A percentile compares a stretch with the other conserved stretches of the same genome.
These are phyloP conservation scores for Onychostruthus taczanowskii DNA, from an alignment of 2,113 vertebrate species.

Conservation along the genomic window DNA sequence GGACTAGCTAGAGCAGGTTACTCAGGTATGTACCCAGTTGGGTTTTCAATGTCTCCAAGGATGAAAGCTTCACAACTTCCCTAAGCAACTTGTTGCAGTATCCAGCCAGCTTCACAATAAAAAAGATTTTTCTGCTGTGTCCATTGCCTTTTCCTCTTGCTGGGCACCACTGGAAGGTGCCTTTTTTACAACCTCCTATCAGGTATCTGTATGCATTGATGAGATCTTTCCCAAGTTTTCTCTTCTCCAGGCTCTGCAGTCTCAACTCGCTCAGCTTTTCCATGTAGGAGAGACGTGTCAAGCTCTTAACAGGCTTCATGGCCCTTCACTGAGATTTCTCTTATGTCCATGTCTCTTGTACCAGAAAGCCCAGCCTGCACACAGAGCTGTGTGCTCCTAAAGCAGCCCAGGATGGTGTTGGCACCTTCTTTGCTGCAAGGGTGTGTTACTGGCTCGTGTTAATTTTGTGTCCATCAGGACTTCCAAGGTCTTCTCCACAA, in stretches of 20 bases:
- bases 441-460: neutral
- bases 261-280: neutral
- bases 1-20: neutral
- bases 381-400: neutral
- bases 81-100: neutral
- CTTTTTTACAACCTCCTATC: neutral
- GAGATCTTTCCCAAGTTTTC: neutral
- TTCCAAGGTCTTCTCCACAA: neutral
- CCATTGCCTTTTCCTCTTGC: neutral
- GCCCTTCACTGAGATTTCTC: neutral
- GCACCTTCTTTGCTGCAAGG: neutral
- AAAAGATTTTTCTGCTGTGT: neutral
- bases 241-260: neutral
- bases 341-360: neutral
- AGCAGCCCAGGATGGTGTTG: neutral
- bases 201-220: neutral
- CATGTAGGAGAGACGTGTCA: neutral
- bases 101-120: neutral
- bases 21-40: neutral
- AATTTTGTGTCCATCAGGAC: neutral
- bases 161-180: neutral
- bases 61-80: neutral
- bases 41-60: neutral
- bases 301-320: neutral
- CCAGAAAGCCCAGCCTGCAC: neutral